Evolutionary conservation across 2,888 invertebrate genomes (phyloP), one percentile per base, ranked within the genome.

Genomic region (Lasiommata megera): DNA sequence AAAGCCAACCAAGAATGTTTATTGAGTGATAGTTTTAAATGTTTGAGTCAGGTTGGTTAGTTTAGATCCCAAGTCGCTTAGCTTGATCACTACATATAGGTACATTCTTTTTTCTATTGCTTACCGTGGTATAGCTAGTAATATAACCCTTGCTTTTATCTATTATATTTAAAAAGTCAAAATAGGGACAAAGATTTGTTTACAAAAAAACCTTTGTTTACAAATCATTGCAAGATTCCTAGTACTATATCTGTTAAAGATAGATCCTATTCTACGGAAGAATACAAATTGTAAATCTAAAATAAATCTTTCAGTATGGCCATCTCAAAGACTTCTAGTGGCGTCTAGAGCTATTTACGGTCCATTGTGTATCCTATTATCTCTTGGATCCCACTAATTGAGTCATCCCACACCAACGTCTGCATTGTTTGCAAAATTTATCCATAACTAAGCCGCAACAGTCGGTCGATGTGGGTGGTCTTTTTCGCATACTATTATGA

Each of bases 371-470:
- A 65, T 71, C 67, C 70, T 70, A 72, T 80, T 81, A 84, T 83
- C 82, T 81, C 63, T 68, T 73, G 74, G 58, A 63, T 80, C 73
- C 77, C 76, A 73, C 84, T 88, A 88, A 88, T 88, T 87, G 88
- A 88, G 88, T 80, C 87, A 84, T 88, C 82, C 79, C 84, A 82
- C 80, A 80, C 84, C 79, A 74, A 63, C 67, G 71, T 73, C 67
- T 74, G 79, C 74, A 86, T 88, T 88, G 88, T 88, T 88, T 86
- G 88, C 87, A 81, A 88, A 87, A 84, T 79, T 82, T 74, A 72
- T 74, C 80, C 82, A 76, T 82, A 80, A 79, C 74, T 78, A 72
- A 72, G 67, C 75, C 74, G 67, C 74, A 73, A 73, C 68, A 70
- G 68, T 63, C 63, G 47, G 50, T 34, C 81, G 47, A 69, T 72